phyloP scores from a whole-genome alignment of 2,113 vertebrate species.

The Chaetodon auriga region DNA sequence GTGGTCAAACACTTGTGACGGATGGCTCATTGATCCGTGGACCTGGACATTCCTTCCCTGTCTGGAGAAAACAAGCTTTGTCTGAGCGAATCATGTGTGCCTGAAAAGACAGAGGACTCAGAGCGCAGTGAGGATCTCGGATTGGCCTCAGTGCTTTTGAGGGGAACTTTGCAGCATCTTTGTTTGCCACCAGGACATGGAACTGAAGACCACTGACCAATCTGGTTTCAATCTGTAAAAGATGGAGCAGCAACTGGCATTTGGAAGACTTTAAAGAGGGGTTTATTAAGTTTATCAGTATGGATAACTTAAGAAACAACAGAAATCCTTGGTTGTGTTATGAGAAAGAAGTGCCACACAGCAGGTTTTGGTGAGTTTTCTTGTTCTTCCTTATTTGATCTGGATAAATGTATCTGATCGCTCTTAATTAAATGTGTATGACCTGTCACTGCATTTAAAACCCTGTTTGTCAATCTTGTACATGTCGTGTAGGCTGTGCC shows the following conservation, averaged over 20 bases:
- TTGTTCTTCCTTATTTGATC: background rate
- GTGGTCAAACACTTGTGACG: constrained; percentile 57
- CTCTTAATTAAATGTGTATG: too few relatives aligned
- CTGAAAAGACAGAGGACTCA: constrained; percentile 49
- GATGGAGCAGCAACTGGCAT: background rate
- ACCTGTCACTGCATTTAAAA: too few relatives aligned
- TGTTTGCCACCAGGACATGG: background rate
- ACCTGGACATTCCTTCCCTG: constrained; percentile 62
- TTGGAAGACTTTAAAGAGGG: background rate
- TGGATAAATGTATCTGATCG: background rate
- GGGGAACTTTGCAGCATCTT: constrained; percentile 25
- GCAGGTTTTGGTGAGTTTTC: constrained; percentile 72
- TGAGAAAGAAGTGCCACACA: constrained; percentile 71
- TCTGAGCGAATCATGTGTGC: constrained; percentile 44
- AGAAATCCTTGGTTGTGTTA: constrained; percentile 71
- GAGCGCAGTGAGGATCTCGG: constrained; percentile 10
- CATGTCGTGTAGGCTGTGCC: too few relatives aligned
- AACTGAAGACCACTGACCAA: background rate
- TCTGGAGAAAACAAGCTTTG: constrained; percentile 49
- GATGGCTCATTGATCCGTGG: constrained; percentile 42
- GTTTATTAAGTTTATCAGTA: constrained; percentile 11
- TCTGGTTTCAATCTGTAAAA: background rate
- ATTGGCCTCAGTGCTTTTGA: background rate
- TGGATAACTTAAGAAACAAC: constrained; percentile 48
- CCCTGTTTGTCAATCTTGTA: too few relatives aligned